These are phyloP conservation scores for Orthonychiurus folsomi DNA, from an alignment of 2,888 invertebrate genomes.

Conservation along the genomic window DNA sequence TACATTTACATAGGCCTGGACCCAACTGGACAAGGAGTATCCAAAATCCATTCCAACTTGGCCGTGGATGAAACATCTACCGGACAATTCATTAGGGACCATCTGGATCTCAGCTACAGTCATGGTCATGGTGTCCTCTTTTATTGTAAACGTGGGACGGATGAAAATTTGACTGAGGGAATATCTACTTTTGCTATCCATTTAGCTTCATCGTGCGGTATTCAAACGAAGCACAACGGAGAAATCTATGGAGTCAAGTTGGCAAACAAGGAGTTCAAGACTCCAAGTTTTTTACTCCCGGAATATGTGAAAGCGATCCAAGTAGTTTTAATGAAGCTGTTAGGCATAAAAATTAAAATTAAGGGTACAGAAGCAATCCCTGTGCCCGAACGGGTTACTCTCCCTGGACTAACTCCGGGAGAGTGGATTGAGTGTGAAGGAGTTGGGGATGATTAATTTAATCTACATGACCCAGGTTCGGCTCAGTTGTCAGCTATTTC, in stretches of 20 bases:
- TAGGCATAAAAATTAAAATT: constrained; percentile 43
- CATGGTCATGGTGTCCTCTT: not conserved
- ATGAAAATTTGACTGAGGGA: not conserved
- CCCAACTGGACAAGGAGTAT: not conserved
- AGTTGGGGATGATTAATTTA: constrained; percentile 53
- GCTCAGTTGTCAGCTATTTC: too few relatives aligned
- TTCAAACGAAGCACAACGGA: not conserved
- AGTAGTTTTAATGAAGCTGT: not conserved
- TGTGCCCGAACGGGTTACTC: not conserved
- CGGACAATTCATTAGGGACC: not conserved
- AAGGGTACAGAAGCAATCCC: not conserved
- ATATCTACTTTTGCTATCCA: not conserved
- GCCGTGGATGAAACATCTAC: not conserved
- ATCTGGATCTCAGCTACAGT: not conserved
- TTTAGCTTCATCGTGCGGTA: not conserved
- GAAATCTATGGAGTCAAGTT: not conserved
- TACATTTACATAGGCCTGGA: not conserved
- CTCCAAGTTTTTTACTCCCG: not conserved
- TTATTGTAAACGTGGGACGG: not conserved
- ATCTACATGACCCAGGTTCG: too few relatives aligned
- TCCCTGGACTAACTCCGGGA: not conserved
- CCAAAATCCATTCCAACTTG: not conserved
- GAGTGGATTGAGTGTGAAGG: not conserved
- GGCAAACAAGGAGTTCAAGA: not conserved
- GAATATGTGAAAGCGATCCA: not conserved